phyloP scores from a whole-genome alignment of 2,113 vertebrate species.

The Irena cyanogastra region DNA sequence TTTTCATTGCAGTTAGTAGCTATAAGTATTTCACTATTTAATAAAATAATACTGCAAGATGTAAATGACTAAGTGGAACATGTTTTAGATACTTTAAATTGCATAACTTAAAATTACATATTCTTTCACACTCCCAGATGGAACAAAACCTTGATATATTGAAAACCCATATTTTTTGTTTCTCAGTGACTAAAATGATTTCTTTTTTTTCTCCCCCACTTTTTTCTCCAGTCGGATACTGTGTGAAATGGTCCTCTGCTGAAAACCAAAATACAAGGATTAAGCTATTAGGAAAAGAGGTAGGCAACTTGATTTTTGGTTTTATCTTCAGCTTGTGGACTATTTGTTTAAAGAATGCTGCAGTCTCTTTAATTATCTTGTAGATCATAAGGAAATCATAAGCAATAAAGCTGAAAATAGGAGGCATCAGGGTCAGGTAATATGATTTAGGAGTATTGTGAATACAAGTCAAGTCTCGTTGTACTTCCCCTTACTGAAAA shows the following conservation, averaged over 20 bases:
- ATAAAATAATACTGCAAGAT: slow-evolving; percentile 9
- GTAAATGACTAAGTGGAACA: background rate
- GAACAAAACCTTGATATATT: background rate
- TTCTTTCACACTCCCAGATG: background rate
- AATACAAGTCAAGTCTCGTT: background rate
- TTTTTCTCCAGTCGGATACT: background rate
- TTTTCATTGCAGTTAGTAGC: slow-evolving; percentile 12
- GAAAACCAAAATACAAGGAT: background rate
- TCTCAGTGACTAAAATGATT: background rate
- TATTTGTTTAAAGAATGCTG: background rate
- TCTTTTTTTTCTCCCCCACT: rapidly evolving
- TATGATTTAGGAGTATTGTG: background rate
- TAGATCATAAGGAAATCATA: background rate
- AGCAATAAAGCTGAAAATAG: background rate
- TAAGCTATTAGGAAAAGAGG: background rate
- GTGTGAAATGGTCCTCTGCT: background rate
- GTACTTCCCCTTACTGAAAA: background rate
- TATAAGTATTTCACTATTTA: slow-evolving; percentile 11
- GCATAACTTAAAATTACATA: background rate
- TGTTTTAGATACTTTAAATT: background rate
- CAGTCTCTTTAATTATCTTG: background rate
- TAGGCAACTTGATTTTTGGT: background rate
- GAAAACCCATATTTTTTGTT: background rate
- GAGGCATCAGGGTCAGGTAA: background rate
- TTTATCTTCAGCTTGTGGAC: background rate